Conservation (phyloP, 2,113 vertebrate species). For the Ictalurus furcatus region DNA sequence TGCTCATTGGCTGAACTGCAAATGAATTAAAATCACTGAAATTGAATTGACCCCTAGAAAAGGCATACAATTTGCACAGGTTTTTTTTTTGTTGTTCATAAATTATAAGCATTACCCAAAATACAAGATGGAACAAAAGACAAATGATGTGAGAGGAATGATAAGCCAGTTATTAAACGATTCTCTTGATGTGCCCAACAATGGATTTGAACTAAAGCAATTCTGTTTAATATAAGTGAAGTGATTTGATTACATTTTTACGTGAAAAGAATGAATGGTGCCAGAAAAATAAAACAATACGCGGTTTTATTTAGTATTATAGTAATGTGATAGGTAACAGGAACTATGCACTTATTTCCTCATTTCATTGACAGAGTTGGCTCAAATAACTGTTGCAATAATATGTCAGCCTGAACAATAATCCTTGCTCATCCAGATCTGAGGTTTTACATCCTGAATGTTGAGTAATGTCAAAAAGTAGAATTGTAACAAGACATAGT, state of each 20-base stretch:
- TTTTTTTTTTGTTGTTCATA: background rate
- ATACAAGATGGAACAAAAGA: constrained; percentile 14
- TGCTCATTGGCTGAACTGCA: background rate
- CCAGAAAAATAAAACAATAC: background rate
- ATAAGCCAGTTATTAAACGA: constrained; percentile 8
- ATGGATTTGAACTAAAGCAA: constrained; percentile 16
- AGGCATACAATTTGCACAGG: constrained; percentile 14
- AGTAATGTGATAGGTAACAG: constrained; percentile 49
- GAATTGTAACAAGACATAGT: background rate
- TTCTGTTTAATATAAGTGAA: constrained; percentile 18
- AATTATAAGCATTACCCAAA: background rate
- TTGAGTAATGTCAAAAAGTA: constrained; percentile 23
- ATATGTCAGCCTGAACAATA: constrained; percentile 50
- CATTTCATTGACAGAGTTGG: constrained; percentile 52
- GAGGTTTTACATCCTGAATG: constrained; percentile 38
- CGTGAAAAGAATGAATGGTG: constrained; percentile 6
- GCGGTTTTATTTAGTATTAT: constrained; percentile 1
- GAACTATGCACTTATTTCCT: constrained; percentile 73
- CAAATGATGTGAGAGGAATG: constrained; percentile 14
- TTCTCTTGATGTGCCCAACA: background rate
- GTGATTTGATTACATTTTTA: background rate
- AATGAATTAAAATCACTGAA: background rate
- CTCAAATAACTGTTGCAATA: constrained; percentile 71
- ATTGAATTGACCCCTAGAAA: background rate
- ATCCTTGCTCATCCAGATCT: constrained; percentile 24